Percentiles rank a stretch among this genome's conserved stretches.
These are phyloP conservation scores for Lasioglossum pauxillum DNA, from an alignment of 2,888 invertebrate species.

Conservation along the genomic window DNA sequence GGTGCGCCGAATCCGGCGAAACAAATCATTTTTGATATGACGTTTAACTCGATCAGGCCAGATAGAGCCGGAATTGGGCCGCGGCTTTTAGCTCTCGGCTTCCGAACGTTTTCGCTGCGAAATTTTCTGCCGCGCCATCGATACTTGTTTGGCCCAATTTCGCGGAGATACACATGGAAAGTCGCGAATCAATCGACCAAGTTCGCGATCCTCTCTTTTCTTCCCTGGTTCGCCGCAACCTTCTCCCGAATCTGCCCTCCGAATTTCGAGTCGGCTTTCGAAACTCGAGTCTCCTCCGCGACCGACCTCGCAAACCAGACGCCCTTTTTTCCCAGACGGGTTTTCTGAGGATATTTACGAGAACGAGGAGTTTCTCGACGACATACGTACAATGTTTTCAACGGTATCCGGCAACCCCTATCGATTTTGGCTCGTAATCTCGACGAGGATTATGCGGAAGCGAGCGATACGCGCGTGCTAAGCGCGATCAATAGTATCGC, in stretches of 20 bases:
- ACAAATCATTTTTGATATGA: conserved; percentile 47
- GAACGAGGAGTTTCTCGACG: conserved; percentile 6
- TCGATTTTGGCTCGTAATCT: conserved; percentile 63
- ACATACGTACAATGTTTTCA: conserved; percentile 45
- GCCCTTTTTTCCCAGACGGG: not conserved
- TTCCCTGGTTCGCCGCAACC: not conserved
- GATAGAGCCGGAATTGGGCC: conserved; percentile 35
- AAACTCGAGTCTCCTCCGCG: not conserved
- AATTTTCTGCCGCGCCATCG: conserved; percentile 29
- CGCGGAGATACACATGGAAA: not conserved
- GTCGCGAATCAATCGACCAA: conserved; percentile 16
- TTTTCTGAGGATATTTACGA: conserved; percentile 16
- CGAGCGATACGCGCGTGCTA: conserved; percentile 35
- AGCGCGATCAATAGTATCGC: conserved; percentile 54
- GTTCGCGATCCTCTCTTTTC: not conserved
- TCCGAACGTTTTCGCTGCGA: conserved; percentile 2
- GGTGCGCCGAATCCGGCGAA: not conserved
- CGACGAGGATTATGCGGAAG: conserved; percentile 59
- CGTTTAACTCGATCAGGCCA: conserved; percentile 37
- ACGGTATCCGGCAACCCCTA: conserved; percentile 3
- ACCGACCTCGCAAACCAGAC: not conserved
- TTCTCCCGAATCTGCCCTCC: not conserved
- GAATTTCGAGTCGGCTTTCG: not conserved
- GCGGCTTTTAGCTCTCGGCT: conserved; percentile 16
- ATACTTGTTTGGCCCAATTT: conserved; percentile 45